phyloP scores from a whole-genome alignment of 30 jellyfish, hydroid and myxozoan species.

The Aurelia aurita region DNA sequence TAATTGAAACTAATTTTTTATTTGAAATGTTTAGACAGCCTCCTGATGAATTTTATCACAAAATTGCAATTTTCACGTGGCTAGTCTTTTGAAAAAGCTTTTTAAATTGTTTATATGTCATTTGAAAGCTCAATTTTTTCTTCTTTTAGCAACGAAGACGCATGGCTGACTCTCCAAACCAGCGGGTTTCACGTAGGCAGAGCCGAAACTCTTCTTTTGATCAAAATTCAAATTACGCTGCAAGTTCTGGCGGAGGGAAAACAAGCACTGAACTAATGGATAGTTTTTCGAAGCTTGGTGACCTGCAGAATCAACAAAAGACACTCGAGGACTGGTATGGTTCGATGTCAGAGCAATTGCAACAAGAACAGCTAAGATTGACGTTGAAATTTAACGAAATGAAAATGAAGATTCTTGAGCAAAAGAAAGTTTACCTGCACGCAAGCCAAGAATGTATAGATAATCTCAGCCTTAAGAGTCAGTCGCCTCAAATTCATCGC shows the following conservation, averaged over 20 bases:
- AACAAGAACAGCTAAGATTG: slow-evolving; percentile 44
- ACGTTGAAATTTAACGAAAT: slow-evolving; percentile 43
- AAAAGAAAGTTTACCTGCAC: slow-evolving; percentile 50
- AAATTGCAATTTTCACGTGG: too few species aligned
- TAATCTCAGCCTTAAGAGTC: not conserved
- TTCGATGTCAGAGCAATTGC: slow-evolving; percentile 57
- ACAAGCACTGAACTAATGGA: slow-evolving; percentile 16
- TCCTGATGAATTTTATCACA: too few species aligned
- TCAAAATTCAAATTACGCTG: slow-evolving; percentile 2
- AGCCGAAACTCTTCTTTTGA: not conserved
- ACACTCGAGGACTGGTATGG: slow-evolving; percentile 67
- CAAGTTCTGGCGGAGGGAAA: not conserved
- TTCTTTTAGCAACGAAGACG: too few species aligned
- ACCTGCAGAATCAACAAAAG: slow-evolving; percentile 54
- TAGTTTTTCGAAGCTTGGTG: slow-evolving; percentile 53
- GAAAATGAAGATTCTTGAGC: slow-evolving; percentile 56
- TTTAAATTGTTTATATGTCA: too few species aligned
- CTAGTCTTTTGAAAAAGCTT: too few species aligned
- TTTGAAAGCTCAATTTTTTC: too few species aligned
- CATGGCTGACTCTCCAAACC: too few species aligned
- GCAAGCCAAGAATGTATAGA: slow-evolving; percentile 56
- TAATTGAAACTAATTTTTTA: too few species aligned
- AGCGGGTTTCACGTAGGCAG: too few species aligned
- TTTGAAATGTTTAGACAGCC: too few species aligned
- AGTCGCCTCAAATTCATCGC: too few species aligned